Conservation (phyloP, 2,113 vertebrate genomes). For the Macaca mulatta region DNA sequence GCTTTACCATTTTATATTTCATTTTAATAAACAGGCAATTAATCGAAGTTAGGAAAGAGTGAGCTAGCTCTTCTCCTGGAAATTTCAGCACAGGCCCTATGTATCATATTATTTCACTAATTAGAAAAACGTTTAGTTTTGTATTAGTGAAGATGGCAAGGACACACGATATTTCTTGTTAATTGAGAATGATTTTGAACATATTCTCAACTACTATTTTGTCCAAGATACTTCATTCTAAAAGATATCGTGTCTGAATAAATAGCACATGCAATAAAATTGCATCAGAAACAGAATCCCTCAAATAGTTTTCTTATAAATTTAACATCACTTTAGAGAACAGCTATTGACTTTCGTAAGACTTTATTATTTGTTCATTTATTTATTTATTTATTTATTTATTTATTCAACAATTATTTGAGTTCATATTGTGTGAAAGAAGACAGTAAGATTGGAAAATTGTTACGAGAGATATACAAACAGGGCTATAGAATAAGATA, state of each 20-base stretch:
- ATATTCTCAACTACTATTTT: neutral
- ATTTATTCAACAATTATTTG: neutral
- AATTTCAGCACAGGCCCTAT: neutral
- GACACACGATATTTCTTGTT: neutral
- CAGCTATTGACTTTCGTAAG: neutral
- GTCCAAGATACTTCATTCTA: neutral
- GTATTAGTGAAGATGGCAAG: neutral
- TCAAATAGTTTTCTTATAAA: neutral
- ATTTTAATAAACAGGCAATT: conserved; percentile 23
- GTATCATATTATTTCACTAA: neutral
- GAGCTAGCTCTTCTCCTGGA: neutral
- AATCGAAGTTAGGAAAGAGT: neutral
- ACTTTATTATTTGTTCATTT: neutral
- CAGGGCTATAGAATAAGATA: neutral
- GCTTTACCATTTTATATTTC: neutral
- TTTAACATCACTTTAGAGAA: neutral
- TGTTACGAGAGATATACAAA: neutral
- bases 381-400: neutral
- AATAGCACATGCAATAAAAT: neutral
- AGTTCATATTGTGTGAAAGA: neutral
- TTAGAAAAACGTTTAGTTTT: neutral
- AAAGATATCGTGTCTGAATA: neutral
- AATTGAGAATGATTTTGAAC: neutral
- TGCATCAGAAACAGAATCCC: neutral
- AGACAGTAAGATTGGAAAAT: neutral